A percentile compares a stretch with the other conserved stretches of the same genome.
Evolutionary conservation across 1,140 invertebrate genomes (phyloP).

Genomic region (Schlechtendalia chinensis): DNA sequence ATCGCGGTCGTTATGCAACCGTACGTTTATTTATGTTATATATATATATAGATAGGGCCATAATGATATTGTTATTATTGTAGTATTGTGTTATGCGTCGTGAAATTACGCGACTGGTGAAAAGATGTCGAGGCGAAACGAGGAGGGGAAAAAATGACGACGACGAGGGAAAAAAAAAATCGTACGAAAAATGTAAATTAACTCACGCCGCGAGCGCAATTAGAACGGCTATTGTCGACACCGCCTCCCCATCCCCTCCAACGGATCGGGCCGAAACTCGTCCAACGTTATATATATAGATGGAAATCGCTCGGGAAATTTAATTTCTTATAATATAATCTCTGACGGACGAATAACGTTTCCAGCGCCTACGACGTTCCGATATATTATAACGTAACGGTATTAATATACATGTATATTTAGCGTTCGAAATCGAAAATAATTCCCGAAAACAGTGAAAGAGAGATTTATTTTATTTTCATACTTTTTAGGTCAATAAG

Average conservation of each 20-base stretch:
- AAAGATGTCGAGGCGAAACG: neutral
- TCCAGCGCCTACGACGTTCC: neutral
- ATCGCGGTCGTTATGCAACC: no score
- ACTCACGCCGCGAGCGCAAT: conserved; percentile 9
- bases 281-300: neutral
- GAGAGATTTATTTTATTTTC: no score
- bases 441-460: no score
- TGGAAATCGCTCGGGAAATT: neutral
- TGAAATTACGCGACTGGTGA: no score
- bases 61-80: no score
- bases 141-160: neutral
- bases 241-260: neutral
- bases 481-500: no score
- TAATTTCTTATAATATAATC: conserved; percentile 10
- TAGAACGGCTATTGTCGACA: conserved; percentile 38
- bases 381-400: no score
- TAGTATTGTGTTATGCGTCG: no score
- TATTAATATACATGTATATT: no score
- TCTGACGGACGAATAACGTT: neutral
- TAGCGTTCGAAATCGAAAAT: no score
- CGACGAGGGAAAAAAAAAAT: neutral
- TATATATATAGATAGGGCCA: no score
- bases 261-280: neutral
- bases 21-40: no score
- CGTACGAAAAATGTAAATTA: conserved; percentile 25